Base-by-base conservation (phyloP, 1,140 invertebrate genomes). In the Branchinecta lindahli region DNA sequence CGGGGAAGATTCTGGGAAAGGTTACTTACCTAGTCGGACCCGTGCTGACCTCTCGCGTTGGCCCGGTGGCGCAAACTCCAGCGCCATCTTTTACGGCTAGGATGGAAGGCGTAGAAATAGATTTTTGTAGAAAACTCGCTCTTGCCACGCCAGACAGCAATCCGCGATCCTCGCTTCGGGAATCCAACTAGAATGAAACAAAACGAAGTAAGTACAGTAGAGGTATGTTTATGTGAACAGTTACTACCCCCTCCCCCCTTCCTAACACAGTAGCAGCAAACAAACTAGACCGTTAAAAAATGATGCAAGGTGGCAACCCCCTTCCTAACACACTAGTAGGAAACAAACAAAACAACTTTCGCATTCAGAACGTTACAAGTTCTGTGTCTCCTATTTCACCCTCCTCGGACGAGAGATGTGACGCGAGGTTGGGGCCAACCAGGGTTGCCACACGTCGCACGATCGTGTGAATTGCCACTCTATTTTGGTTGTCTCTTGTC, bases 71-170 rank as follows among this genome's bases (percentile, higher is more conserved):
- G n/a, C 77, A 71, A 33, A 77, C 76, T 70, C 75, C 75, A 45
- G 76, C 76, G 66, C 80, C 80, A 72, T 80, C 84, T 72, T 85
- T 80, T 67, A 85, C 85, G 69, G 87, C 87, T 45, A 90, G 85
- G 71, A 91, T 91, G 69, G 90, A 93, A 33, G 91, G 91, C 44
- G 91, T 93, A 10, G 91, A 94, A 72, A 93, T 86, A 67, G 90
- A 92, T 81, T 94, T 94, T 78, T 93, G 91, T 69, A 94, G 82
- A 68, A 92, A 83, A 67, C 88, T 69, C 5, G 83, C 72, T 86
- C 85, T 69, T 86, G 85, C 73, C 33, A 33, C 33, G 33, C 33
- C 33, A 33, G 33, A 33, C 33, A 33, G 85, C 80, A 70, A 90
- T 80, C 74, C 85, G 80, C 66, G 33, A 33, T 33, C 33, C 33